Base-by-base conservation (phyloP, 2,113 vertebrate species). In the Myocastor coypus region DNA sequence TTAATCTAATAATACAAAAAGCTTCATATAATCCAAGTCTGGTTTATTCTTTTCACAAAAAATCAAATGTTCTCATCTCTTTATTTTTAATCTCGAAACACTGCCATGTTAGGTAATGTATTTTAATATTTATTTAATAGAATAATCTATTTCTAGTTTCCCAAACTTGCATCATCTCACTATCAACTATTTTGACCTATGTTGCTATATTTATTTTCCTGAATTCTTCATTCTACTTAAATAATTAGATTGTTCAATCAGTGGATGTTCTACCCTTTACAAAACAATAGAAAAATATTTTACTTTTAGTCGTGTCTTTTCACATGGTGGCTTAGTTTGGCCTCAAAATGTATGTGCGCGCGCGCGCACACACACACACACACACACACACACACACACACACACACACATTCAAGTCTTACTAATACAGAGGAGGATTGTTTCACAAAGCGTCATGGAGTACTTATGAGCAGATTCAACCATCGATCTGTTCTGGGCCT, bases 211-310 rank as follows among this genome's bases (percentile, higher is more conserved):
- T 52, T 68, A 82, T 83, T 96, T 68, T 95, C 17, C 50, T 87
- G 40, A 82, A 42, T 66, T 61, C 78, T 78, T 63, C 10, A 63
- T 61, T 4, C 50, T 89, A 28, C 16, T 68, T 20, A 92, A 46
- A 46, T 87, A 93, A 91, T 69, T 28, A 90, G 93, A 77, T 63
- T 69, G 8, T 89, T 77, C 57, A 86, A 40, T 40, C 30, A 63
- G 7, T 93, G 83, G 2, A 1, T 16, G 69, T 93, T n/a, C 75
- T 91, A 46, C n/a, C 55, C 13, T 20, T 13, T 86, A 83, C 16
- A 80, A 93, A 83, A 71, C n/a, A 83, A 91, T 78, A 1, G 12
- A 22, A 22, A 91, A 32, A 71, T 57, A 55, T 1, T 42, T 87
- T 46, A 82, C 32, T 95, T 0, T 6, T 32, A 87, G 5, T 57